Evolutionary conservation across 2,797 vertebrate genomes (phyloP).

Genomic region (Loriculus beryllinus): DNA sequence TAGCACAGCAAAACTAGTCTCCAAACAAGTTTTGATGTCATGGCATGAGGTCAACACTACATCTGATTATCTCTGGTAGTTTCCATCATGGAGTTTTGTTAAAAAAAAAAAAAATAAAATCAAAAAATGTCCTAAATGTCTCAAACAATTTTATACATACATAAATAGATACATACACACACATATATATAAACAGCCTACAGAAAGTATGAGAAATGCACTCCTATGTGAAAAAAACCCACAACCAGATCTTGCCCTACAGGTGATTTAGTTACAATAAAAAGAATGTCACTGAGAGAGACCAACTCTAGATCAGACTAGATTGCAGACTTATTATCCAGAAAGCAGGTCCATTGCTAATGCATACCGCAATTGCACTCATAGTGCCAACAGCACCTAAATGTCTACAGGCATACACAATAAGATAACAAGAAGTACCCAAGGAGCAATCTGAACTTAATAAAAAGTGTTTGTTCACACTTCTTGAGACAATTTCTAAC

Average conservation of each 20-base stretch:
- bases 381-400: not conserved
- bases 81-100: not conserved
- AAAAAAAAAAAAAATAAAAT: not conserved
- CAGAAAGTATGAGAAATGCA: not conserved
- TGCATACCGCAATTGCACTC: not conserved
- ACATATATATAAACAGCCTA: not conserved
- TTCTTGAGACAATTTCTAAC: not conserved
- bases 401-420: not conserved
- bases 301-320: not conserved
- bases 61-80: not conserved
- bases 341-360: not conserved
- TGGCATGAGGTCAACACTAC: not conserved
- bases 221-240: not conserved
- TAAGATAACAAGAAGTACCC: not conserved
- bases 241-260: not conserved
- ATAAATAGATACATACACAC: not conserved
- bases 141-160: not conserved
- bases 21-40: not conserved
- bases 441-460: not conserved
- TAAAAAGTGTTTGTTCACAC: not conserved
- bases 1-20: not conserved
- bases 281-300: not conserved
- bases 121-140: not conserved
- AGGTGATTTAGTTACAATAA: not conserved
- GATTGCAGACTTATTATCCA: not conserved